These are phyloP conservation scores for Girardia tigrina DNA, from an alignment of 2,888 invertebrate genomes.

Conservation along the genomic window DNA sequence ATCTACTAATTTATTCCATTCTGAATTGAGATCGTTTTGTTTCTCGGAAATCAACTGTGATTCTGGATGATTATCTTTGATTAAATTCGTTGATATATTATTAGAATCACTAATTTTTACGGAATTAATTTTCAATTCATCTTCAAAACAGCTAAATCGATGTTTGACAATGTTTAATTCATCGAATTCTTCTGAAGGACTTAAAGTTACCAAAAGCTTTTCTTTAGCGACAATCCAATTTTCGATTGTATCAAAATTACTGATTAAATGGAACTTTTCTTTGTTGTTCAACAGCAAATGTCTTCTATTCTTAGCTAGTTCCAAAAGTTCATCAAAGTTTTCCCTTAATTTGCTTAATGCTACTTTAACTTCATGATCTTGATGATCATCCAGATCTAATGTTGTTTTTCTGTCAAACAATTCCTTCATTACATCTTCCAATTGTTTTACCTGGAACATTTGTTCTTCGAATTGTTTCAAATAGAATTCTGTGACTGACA, in stretches of 20 bases:
- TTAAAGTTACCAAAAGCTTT: constrained; percentile 56
- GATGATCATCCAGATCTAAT: background rate
- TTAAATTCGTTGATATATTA: constrained; percentile 75
- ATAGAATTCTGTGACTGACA: no score
- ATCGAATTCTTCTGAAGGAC: constrained; percentile 33
- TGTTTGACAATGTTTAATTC: constrained; percentile 58
- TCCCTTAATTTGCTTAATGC: background rate
- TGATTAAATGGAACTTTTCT: constrained; percentile 58
- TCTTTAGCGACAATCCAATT: constrained; percentile 90
- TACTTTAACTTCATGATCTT: background rate
- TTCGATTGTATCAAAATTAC: constrained; percentile 89
- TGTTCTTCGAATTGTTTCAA: no score
- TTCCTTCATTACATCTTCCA: no score
- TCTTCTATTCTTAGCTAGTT: background rate
- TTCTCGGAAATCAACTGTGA: constrained; percentile 74
- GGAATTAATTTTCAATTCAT: constrained; percentile 57
- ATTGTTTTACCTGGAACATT: no score
- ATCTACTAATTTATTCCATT: constrained; percentile 62
- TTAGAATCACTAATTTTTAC: constrained; percentile 59
- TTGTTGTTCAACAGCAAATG: constrained; percentile 28
- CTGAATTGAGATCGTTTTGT: constrained; percentile 61
- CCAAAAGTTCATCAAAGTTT: background rate
- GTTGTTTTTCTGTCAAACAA: no score
- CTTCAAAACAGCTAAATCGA: constrained; percentile 89
- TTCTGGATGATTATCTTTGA: constrained; percentile 54